phyloP scores from a whole-genome alignment of 2,888 invertebrate species.

The Prosapia bicincta region DNA sequence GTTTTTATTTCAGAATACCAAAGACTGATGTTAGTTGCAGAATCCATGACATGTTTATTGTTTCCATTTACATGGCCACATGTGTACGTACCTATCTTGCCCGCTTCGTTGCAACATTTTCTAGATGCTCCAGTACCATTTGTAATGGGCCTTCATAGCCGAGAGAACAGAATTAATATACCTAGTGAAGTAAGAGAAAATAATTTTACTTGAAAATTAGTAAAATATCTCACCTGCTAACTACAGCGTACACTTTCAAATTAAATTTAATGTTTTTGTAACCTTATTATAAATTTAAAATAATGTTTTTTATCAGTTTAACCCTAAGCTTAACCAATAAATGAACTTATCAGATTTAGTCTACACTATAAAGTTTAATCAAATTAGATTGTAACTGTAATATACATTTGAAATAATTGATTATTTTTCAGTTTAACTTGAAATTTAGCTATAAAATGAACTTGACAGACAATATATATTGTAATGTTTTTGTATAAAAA shows the following conservation, averaged over 20 bases:
- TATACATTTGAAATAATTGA: no score
- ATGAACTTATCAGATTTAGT: no score
- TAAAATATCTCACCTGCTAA: not conserved
- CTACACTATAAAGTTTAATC: no score
- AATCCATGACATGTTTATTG: conserved; percentile 83
- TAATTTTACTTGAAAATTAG: conserved; percentile 10
- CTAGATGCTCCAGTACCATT: conserved; percentile 99
- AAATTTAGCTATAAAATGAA: no score
- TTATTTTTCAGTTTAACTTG: no score
- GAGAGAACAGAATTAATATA: conserved; percentile 48
- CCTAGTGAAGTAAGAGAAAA: conserved; percentile 47
- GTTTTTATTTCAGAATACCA: conserved; percentile 70
- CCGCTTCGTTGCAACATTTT: conserved; percentile 91
- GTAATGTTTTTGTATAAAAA: no score
- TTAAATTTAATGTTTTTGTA: conserved; percentile 1
- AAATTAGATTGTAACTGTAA: no score
- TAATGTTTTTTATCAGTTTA: conserved; percentile 11
- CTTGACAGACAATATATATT: no score
- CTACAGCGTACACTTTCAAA: no score
- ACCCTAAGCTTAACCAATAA: no score
- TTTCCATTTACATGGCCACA: conserved; percentile 98
- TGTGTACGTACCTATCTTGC: conserved; percentile 97
- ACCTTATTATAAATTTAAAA: not conserved
- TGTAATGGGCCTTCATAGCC: conserved; percentile 82
- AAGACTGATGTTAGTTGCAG: conserved; percentile 94